Evolutionary conservation across 2,797 vertebrate genomes (phyloP).

Genomic region (Sebastes umbrosus): DNA sequence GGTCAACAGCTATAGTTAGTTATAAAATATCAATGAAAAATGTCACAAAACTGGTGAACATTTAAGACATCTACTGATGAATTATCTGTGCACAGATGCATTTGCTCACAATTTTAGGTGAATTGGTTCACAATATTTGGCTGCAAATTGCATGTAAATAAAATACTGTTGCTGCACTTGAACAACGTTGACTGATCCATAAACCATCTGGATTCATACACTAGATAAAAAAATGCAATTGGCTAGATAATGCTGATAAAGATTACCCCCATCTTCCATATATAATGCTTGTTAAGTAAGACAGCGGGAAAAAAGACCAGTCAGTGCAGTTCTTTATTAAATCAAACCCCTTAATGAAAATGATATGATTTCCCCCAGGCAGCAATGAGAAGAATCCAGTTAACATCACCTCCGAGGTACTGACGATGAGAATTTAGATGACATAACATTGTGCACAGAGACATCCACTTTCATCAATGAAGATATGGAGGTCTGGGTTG

Average conservation of each 20-base stretch:
- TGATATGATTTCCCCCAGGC: neutral
- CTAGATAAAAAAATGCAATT: neutral
- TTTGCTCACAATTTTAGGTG: neutral
- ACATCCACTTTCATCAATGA: slow-evolving; percentile 32
- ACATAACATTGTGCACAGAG: slow-evolving; percentile 36
- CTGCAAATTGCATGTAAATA: neutral
- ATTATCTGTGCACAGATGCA: neutral
- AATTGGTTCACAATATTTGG: neutral
- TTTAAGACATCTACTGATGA: neutral
- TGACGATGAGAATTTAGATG: slow-evolving; percentile 1
- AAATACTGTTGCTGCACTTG: neutral
- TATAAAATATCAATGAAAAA: neutral
- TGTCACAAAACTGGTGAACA: neutral
- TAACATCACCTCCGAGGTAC: slow-evolving; percentile 18
- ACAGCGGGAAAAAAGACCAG: slow-evolving; percentile 11
- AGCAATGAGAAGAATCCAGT: slow-evolving; percentile 37
- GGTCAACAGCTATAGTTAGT: slow-evolving; percentile 12
- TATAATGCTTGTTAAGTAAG: slow-evolving; percentile 21
- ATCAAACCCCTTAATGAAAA: slow-evolving; percentile 30
- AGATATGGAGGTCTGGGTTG: slow-evolving; percentile 39
- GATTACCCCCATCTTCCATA: neutral
- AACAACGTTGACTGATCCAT: neutral
- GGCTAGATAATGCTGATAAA: neutral
- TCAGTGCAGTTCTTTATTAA: slow-evolving; percentile 61
- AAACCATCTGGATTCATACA: neutral